phyloP scores from a whole-genome alignment of 2,113 vertebrate genomes.

The Upupa epops region DNA sequence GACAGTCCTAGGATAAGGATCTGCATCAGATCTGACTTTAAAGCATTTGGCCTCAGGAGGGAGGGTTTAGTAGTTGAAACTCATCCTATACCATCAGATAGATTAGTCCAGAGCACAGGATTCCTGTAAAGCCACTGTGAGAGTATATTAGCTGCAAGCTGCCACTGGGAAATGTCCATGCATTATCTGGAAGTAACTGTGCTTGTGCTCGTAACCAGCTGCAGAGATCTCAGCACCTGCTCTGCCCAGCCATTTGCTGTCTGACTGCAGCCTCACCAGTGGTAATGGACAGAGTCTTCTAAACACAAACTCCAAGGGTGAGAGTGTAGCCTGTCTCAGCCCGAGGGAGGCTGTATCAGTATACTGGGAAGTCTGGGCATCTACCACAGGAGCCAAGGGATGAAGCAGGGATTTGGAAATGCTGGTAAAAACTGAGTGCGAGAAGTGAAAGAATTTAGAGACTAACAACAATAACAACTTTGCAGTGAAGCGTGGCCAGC shows the following conservation, averaged over 20 bases:
- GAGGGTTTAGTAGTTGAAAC: conserved; percentile 42
- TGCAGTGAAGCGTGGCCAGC: neutral
- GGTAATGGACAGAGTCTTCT: neutral
- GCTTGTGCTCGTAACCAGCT: neutral
- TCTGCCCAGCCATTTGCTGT: neutral
- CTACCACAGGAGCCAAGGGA: neutral
- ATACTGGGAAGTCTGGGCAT: rapidly evolving
- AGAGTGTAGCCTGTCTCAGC: neutral
- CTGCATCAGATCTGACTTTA: conserved; percentile 44
- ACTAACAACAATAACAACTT: neutral
- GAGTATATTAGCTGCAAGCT: neutral
- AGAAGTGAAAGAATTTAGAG: neutral
- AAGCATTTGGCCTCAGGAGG: conserved; percentile 52
- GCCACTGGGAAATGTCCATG: neutral
- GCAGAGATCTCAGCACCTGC: neutral
- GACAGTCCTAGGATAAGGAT: conserved; percentile 40
- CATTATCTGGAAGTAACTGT: neutral
- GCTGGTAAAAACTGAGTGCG: neutral
- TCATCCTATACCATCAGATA: conserved; percentile 41
- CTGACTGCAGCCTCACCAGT: neutral
- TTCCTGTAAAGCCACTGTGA: neutral
- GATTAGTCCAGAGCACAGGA: conserved; percentile 3
- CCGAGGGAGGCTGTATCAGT: neutral
- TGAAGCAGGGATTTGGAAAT: neutral
- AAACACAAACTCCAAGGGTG: neutral